Evolutionary conservation across 2,888 invertebrate genomes (phyloP).

Genomic region (Amphipoea lucens): DNA sequence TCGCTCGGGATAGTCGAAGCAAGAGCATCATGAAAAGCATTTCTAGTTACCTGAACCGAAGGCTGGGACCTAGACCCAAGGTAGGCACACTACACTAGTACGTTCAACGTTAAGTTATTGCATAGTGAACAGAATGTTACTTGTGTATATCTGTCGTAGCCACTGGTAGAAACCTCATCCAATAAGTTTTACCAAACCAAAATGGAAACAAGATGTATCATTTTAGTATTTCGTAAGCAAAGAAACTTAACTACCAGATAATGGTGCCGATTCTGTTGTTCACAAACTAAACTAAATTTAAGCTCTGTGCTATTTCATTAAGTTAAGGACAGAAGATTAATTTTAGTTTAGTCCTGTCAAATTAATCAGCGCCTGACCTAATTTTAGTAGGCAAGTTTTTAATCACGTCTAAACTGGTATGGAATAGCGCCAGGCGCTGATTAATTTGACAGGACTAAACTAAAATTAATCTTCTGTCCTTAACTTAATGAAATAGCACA

Average conservation of each 20-base stretch:
- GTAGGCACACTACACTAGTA: slow-evolving; percentile 74
- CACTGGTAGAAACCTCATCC: slow-evolving; percentile 20
- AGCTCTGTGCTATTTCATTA: too few species aligned
- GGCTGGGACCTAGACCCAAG: slow-evolving; percentile 92
- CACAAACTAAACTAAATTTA: too few species aligned
- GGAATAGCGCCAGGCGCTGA: too few species aligned
- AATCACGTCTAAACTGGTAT: too few species aligned
- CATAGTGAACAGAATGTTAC: slow-evolving; percentile 25
- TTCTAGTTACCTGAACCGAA: slow-evolving; percentile 95
- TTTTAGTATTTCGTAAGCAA: neutral
- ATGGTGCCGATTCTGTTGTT: neutral
- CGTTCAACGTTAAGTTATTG: slow-evolving; percentile 1
- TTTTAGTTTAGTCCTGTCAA: too few species aligned
- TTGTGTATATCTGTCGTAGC: slow-evolving; percentile 32
- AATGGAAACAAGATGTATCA: neutral
- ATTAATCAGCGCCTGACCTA: too few species aligned
- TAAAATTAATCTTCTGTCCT: too few species aligned
- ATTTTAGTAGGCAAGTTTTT: too few species aligned
- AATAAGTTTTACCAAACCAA: neutral
- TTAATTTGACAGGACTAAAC: too few species aligned
- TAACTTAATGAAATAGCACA: too few species aligned
- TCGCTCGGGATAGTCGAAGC: slow-evolving; percentile 91
- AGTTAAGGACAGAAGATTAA: too few species aligned
- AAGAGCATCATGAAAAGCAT: slow-evolving; percentile 96
- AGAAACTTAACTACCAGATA: neutral